A percentile compares a stretch with the other conserved stretches of the same genome.
phyloP scores from a whole-genome alignment of 2,797 vertebrate species.

The Neosilurus mollespiculum region DNA sequence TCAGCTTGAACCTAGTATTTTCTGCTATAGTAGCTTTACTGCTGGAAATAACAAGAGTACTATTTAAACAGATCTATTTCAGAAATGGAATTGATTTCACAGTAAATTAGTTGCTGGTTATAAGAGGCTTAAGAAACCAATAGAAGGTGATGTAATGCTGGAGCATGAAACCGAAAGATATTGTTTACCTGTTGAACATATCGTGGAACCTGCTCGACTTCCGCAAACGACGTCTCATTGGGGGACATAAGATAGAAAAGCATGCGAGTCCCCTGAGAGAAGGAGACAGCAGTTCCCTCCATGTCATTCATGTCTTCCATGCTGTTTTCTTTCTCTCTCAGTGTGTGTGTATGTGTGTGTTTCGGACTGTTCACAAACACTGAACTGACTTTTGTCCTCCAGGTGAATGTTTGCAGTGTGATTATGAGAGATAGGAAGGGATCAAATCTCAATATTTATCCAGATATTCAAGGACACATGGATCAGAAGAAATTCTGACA shows the following conservation, averaged over 20 bases:
- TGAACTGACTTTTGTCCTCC: slow-evolving; percentile 39
- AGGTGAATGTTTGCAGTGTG: slow-evolving; percentile 20
- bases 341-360: neutral
- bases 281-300: slow-evolving; percentile 30
- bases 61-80: neutral
- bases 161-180: slow-evolving; percentile 7
- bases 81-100: neutral
- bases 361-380: neutral
- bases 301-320: slow-evolving; percentile 22
- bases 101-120: neutral
- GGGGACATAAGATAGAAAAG: slow-evolving; percentile 81
- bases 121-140: neutral
- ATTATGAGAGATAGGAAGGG: neutral
- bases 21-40: neutral
- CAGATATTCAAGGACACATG: neutral
- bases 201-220: slow-evolving; percentile 79
- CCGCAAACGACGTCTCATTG: slow-evolving; percentile 79
- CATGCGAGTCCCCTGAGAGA: slow-evolving; percentile 71
- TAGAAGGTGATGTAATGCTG: neutral
- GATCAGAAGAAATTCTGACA: neutral
- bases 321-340: neutral
- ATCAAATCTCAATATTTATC: neutral
- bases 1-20: neutral
- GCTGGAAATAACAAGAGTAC: neutral
- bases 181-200: slow-evolving; percentile 86